A percentile compares a stretch with the other conserved stretches of the same genome.
Conservation (phyloP, 2,888 invertebrate genomes). For the Phorcus lineatus region DNA sequence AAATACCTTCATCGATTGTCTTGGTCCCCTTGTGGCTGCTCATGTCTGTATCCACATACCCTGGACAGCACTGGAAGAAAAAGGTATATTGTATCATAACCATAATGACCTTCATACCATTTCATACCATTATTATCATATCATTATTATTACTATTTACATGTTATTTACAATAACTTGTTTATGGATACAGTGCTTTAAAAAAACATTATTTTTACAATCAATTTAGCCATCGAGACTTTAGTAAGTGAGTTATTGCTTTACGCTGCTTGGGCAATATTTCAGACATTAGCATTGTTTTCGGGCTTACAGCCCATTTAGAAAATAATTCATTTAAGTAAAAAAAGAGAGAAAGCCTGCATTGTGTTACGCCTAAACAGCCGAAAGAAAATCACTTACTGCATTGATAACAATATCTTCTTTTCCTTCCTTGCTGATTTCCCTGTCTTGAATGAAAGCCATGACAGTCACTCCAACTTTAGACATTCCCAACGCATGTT, state of each 20-base stretch:
- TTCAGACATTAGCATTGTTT: too few relatives aligned
- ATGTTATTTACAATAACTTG: too few relatives aligned
- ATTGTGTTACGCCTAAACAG: too few relatives aligned
- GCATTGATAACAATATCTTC: slow-evolving; percentile 84
- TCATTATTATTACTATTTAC: not conserved
- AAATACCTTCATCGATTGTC: slow-evolving; percentile 75
- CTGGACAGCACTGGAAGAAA: slow-evolving; percentile 78
- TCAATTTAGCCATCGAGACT: too few relatives aligned
- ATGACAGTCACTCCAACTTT: slow-evolving; percentile 86
- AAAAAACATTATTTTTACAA: too few relatives aligned
- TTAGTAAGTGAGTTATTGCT: too few relatives aligned
- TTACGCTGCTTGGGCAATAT: too few relatives aligned
- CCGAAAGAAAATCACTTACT: slow-evolving; percentile 48
- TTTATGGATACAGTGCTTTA: too few relatives aligned
- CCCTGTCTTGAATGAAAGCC: slow-evolving; percentile 82
- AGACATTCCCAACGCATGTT: slow-evolving; percentile 82
- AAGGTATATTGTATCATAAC: not conserved
- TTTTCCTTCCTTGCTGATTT: slow-evolving; percentile 77
- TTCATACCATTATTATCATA: not conserved
- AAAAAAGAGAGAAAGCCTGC: too few relatives aligned
- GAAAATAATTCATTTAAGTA: too few relatives aligned
- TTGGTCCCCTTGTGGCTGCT: slow-evolving; percentile 80
- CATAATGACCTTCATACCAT: not conserved
- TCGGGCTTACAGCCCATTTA: too few relatives aligned
- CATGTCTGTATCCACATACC: slow-evolving; percentile 88